Evolutionary conservation across 1,140 invertebrate species (phyloP).

Genomic region (Pristionchus pacificus): DNA sequence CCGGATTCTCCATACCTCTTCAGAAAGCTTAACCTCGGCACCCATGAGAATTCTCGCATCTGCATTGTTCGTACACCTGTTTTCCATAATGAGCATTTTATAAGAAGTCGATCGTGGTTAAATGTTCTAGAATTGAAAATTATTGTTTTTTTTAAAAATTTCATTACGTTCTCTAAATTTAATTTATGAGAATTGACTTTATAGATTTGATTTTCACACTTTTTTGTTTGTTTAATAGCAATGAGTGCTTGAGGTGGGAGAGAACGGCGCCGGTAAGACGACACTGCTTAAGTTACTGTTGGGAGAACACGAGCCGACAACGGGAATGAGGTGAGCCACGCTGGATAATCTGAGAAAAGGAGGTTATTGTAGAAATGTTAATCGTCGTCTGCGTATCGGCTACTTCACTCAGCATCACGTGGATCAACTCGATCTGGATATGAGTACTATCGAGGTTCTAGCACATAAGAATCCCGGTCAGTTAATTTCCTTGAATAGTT

Average conservation of each 20-base stretch:
- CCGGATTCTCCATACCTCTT: slow-evolving; percentile 68
- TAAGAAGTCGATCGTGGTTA: slow-evolving; percentile 45
- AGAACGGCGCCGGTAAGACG: slow-evolving; percentile 93
- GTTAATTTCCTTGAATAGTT: slow-evolving; percentile 20
- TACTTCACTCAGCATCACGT: slow-evolving; percentile 99
- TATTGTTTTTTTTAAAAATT: too few relatives aligned
- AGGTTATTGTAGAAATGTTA: slow-evolving; percentile 62
- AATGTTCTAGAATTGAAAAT: slow-evolving; percentile 22
- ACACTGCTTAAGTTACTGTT: slow-evolving; percentile 91
- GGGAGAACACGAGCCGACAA: slow-evolving; percentile 77
- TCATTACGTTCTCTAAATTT: too few relatives aligned
- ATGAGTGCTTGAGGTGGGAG: slow-evolving; percentile 70
- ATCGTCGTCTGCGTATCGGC: slow-evolving; percentile 88
- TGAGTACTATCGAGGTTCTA: slow-evolving; percentile 83
- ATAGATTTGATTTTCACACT: slow-evolving; percentile 85
- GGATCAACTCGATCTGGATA: slow-evolving; percentile 86
- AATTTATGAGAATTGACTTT: slow-evolving; percentile 62
- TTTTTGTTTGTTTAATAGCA: too few relatives aligned
- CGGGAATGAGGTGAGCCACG: slow-evolving; percentile 67
- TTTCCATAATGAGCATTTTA: slow-evolving; percentile 59
- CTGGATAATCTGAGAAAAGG: not conserved
- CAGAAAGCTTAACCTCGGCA: slow-evolving; percentile 80
- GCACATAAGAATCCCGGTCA: slow-evolving; percentile 72
- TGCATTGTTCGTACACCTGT: slow-evolving; percentile 73
- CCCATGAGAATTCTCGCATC: slow-evolving; percentile 86